These are phyloP conservation scores for Ligdia adustata DNA, from an alignment of 2,888 invertebrate species.

Conservation along the genomic window DNA sequence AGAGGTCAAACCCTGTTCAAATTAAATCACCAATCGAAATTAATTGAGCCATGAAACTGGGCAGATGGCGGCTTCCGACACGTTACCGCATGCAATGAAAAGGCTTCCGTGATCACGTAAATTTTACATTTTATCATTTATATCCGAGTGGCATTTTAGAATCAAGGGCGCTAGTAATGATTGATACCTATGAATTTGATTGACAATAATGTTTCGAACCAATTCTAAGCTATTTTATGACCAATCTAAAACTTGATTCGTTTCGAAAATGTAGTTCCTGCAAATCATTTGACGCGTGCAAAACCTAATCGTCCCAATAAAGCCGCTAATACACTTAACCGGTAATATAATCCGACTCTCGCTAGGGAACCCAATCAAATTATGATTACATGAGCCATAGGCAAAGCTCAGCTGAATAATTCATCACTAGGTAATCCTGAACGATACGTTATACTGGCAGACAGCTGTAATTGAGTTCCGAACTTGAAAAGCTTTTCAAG, in stretches of 20 bases:
- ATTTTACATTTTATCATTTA: conserved; percentile 35
- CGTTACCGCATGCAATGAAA: conserved; percentile 43
- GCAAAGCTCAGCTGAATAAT: conserved; percentile 26
- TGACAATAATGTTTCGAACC: no score
- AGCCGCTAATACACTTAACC: conserved; percentile 20
- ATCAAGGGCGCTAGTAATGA: no score
- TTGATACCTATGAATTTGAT: no score
- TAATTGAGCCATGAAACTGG: conserved; percentile 60
- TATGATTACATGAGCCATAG: conserved; percentile 25
- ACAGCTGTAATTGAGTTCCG: conserved; percentile 29
- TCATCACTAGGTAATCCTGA: conserved; percentile 23
- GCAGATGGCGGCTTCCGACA: conserved; percentile 36
- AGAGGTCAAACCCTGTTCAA: conserved; percentile 57
- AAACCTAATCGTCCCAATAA: conserved; percentile 9
- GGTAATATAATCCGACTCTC: conserved; percentile 15
- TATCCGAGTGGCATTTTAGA: no score
- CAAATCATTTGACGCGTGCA: neutral
- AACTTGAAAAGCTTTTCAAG: conserved; percentile 31
- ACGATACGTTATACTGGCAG: conserved; percentile 21
- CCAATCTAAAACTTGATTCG: neutral
- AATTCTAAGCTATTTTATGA: no score
- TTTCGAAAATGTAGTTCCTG: neutral
- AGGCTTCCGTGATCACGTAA: conserved; percentile 30
- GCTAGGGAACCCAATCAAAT: conserved; percentile 23
- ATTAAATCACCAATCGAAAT: conserved; percentile 59